Evolutionary conservation across 1,140 invertebrate genomes (phyloP), one percentile per base, ranked within the genome.

Genomic region (Aleiodes sp.): DNA sequence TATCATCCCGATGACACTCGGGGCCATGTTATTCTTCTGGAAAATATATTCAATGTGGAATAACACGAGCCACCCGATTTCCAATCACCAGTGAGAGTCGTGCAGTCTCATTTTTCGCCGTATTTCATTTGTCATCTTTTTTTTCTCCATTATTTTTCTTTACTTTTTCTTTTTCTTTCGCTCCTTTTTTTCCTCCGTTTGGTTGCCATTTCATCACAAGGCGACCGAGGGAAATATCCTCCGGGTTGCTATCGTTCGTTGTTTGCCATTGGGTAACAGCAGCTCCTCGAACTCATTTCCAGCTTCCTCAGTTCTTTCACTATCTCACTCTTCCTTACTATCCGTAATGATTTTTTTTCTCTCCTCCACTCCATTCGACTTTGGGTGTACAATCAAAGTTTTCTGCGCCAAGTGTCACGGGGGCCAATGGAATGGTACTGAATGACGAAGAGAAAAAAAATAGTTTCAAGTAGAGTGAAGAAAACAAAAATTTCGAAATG

Each of bases 331-430:
- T 68, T 43, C 52, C 33, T 62, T 33, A 21, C 19, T 52, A 52
- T 52, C 19, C 21, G 26, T 52, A 8, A 28, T 31, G 24, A 12
- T 12, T 28, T 61, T 61, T 61, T 33, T 8, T n/a, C 24, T 33
- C 33, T 14, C 62, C 56, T 66, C 52, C 63, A n/a, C 21, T 52
- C 16, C 46, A 52, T 52, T 52, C 19, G 46, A 52, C 46, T 52
- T 21, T 21, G 19, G 46, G 8, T 52, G 68, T 73, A 70, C 75
- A 72, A 72, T 72, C 75, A 74, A 75, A 78, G 70, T 75, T 78
- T 73, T 70, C 73, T 61, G 60, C 29, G 66, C 43, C 39, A 46
- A 65, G 33, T 74, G 46, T 26, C 26, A 59, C 37, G 31, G 10
- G n/a, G n/a, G 24, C 46, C 46, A 52, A 52, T 69, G 21, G 65